A percentile compares a stretch with the other conserved stretches of the same genome.
Evolutionary conservation across 2,113 vertebrate genomes (phyloP).

Genomic region (Alethe diademata): DNA sequence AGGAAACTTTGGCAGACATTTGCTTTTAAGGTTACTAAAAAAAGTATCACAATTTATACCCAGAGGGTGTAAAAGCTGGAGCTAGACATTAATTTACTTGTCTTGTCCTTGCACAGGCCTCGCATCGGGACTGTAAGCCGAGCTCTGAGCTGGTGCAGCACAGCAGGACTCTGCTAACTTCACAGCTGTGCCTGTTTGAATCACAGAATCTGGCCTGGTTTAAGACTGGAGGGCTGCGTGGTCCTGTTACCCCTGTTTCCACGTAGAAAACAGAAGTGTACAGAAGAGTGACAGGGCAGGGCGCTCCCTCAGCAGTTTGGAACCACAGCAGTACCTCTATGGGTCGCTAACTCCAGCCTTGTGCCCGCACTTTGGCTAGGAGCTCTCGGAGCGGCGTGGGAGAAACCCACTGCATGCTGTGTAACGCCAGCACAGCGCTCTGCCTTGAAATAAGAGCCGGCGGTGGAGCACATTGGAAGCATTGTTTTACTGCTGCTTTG

Average conservation of each 20-base stretch:
- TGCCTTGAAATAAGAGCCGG: background rate
- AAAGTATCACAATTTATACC: background rate
- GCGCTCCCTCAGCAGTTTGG: background rate
- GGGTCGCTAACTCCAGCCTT: background rate
- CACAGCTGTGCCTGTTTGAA: background rate
- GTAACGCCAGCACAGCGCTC: background rate
- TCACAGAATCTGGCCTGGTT: background rate
- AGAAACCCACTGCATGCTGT: background rate
- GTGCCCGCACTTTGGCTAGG: background rate
- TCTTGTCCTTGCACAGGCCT: background rate
- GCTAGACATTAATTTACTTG: background rate
- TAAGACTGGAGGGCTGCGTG: background rate
- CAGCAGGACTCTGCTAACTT: background rate
- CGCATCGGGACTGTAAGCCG: accelerated
- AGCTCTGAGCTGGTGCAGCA: background rate
- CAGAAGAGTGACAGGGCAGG: background rate
- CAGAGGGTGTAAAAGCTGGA: background rate
- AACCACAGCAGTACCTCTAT: accelerated
- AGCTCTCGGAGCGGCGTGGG: background rate
- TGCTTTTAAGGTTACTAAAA: background rate
- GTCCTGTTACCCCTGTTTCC: background rate
- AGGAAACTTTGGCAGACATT: background rate
- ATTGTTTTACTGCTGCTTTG: conserved; percentile 30
- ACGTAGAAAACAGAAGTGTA: background rate
- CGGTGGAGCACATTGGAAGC: background rate